Percentiles rank a stretch among this genome's conserved stretches.
These are phyloP conservation scores for Microctenopoma stevenorrisi DNA, from an alignment of 2,797 vertebrate species.

Conservation along the genomic window DNA sequence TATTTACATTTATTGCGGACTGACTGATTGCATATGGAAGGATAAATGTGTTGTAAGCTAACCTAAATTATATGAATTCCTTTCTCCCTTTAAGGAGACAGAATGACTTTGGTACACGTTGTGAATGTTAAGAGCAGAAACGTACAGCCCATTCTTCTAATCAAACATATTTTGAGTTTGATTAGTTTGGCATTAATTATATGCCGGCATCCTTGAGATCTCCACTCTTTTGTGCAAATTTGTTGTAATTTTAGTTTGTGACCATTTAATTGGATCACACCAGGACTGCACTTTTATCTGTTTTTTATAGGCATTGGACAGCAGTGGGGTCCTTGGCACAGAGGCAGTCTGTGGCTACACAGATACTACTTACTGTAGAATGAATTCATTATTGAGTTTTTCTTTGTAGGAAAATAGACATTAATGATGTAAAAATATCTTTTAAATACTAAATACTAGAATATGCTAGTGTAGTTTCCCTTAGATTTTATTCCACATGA, in stretches of 20 bases:
- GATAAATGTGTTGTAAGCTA: constrained; percentile 22
- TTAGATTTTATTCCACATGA: not conserved
- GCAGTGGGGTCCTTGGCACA: constrained; percentile 37
- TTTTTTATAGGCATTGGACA: constrained; percentile 53
- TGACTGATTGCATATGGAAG: constrained; percentile 17
- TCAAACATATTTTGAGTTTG: constrained; percentile 20
- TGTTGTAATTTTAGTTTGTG: constrained; percentile 41
- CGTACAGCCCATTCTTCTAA: not conserved
- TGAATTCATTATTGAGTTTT: constrained; percentile 28
- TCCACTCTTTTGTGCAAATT: constrained; percentile 27
- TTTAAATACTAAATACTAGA: constrained; percentile 19
- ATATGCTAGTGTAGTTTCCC: constrained; percentile 7
- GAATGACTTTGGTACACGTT: constrained; percentile 42
- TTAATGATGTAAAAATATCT: constrained; percentile 37
- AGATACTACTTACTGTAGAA: constrained; percentile 29
- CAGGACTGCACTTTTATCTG: constrained; percentile 50
- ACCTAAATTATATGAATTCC: constrained; percentile 14
- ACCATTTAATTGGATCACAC: constrained; percentile 57
- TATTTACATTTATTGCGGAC: constrained; percentile 21
- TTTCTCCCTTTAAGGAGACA: constrained; percentile 20
- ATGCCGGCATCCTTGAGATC: constrained; percentile 5
- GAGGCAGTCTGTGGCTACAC: constrained; percentile 25
- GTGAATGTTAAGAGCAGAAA: constrained; percentile 33
- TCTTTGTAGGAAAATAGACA: constrained; percentile 29
- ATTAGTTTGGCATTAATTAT: not conserved